These are phyloP conservation scores for Leptopilina drosophilae DNA, from an alignment of 2,888 invertebrate genomes.

Conservation along the genomic window DNA sequence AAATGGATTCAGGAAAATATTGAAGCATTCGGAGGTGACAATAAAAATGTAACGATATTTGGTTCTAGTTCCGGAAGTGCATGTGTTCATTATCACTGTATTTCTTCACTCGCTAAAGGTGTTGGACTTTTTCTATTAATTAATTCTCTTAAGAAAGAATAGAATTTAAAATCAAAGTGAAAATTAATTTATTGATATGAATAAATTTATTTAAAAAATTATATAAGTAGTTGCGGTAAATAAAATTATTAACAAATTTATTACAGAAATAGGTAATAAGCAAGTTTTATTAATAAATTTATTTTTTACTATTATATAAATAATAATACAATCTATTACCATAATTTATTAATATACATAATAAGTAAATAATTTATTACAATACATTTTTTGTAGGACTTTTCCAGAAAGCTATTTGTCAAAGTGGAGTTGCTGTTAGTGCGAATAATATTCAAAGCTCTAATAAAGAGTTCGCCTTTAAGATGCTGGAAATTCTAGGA, in stretches of 20 bases:
- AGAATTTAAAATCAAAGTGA: too few species aligned
- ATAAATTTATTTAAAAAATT: too few species aligned
- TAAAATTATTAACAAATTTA: too few species aligned
- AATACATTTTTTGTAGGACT: constrained; percentile 56
- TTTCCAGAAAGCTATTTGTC: constrained; percentile 67
- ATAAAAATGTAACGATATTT: constrained; percentile 66
- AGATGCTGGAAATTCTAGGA: constrained; percentile 58
- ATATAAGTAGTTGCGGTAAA: too few species aligned
- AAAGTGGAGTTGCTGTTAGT: constrained; percentile 60
- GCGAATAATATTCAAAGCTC: constrained; percentile 51
- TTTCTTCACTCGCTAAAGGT: constrained; percentile 67
- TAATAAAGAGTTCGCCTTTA: constrained; percentile 51
- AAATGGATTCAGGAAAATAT: constrained; percentile 69
- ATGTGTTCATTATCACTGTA: constrained; percentile 56
- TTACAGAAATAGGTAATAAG: too few species aligned
- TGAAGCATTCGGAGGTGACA: constrained; percentile 65
- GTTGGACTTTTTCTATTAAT: not conserved
- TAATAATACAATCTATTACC: too few species aligned
- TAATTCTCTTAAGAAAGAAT: too few species aligned
- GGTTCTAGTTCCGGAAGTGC: constrained; percentile 65
- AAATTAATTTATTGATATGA: too few species aligned
- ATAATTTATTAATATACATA: too few species aligned
- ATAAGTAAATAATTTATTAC: not conserved
- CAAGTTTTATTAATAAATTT: too few species aligned
- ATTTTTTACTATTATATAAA: too few species aligned